Evolutionary conservation across 2,113 vertebrate species (phyloP).

Genomic region (Sialia sialis): DNA sequence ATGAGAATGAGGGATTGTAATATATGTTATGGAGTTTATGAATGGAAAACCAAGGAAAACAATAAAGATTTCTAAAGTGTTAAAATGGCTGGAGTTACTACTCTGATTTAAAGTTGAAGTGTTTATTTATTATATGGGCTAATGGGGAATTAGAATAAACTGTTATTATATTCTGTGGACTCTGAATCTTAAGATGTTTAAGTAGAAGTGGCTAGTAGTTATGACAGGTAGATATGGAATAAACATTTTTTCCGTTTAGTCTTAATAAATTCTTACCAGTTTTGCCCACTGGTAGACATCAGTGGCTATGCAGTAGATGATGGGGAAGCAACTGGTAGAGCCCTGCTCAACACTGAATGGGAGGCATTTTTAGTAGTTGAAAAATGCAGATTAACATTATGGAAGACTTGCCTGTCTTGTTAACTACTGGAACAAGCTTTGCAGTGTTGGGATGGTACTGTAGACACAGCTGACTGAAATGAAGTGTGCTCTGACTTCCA

Average conservation of each 20-base stretch:
- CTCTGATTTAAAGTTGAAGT: background rate
- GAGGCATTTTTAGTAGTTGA: background rate
- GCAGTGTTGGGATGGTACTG: background rate
- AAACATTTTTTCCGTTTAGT: background rate
- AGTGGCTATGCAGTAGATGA: background rate
- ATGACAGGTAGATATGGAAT: background rate
- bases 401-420: background rate
- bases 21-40: background rate
- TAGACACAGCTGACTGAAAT: background rate
- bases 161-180: background rate
- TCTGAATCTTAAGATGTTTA: background rate
- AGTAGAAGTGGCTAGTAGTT: background rate
- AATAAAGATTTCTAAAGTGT: background rate
- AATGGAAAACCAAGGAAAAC: background rate
- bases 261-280: background rate
- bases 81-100: background rate
- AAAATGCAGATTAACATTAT: background rate
- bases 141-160: background rate
- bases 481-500: constrained; percentile 49
- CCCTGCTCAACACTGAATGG: background rate
- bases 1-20: background rate
- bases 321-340: background rate
- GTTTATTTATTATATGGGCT: background rate
- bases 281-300: background rate
- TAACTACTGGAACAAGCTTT: background rate